phyloP scores from a whole-genome alignment of 1,140 invertebrate genomes.

The Panagrolaimus sp. region DNA sequence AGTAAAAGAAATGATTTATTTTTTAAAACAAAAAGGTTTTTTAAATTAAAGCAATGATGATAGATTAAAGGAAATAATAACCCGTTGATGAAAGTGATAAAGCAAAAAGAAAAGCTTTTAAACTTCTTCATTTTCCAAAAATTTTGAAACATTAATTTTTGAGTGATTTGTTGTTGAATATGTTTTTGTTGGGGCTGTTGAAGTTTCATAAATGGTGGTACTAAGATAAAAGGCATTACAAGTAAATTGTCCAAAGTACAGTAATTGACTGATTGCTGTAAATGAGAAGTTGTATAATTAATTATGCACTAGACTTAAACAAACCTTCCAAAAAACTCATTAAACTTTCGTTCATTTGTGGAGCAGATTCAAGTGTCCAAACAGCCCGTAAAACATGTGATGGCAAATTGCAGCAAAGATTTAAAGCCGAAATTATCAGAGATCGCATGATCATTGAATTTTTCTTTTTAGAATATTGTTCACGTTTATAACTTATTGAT shows the following conservation, averaged over 20 bases:
- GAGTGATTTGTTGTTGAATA: conserved; percentile 9
- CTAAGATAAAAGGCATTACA: conserved; percentile 51
- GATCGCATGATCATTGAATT: conserved; percentile 51
- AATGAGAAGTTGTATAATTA: no score
- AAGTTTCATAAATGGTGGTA: conserved; percentile 53
- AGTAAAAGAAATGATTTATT: no score
- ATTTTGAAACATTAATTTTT: conserved; percentile 10
- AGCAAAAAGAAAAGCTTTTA: not conserved
- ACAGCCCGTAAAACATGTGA: conserved; percentile 43
- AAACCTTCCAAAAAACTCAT: conserved; percentile 30
- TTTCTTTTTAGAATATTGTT: conserved; percentile 37
- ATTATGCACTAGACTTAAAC: no score
- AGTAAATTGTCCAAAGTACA: conserved; percentile 53
- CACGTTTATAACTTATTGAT: conserved; percentile 28
- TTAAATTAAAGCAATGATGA: no score
- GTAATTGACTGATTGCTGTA: conserved; percentile 45
- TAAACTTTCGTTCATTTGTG: conserved; percentile 25
- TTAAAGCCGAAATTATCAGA: conserved; percentile 50
- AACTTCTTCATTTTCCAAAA: not conserved
- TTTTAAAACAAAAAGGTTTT: no score
- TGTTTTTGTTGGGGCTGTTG: conserved; percentile 29
- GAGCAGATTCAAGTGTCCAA: conserved; percentile 39
- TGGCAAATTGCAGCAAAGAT: conserved; percentile 50
- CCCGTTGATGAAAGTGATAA: no score
- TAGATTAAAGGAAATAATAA: no score